phyloP scores from a whole-genome alignment of 1,140 invertebrate genomes.

The Brachionus asplanchnoidis region DNA sequence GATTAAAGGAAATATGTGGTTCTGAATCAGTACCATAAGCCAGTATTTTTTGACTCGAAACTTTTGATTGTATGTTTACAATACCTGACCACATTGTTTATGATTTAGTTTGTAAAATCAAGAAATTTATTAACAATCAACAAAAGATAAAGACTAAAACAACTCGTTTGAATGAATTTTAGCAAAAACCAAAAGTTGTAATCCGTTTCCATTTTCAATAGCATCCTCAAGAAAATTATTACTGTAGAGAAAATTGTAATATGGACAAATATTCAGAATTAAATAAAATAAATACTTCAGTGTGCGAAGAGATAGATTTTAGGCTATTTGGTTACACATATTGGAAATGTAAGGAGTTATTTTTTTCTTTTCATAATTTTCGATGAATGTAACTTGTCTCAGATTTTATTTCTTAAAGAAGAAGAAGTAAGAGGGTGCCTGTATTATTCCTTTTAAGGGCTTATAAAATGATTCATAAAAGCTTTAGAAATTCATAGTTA shows the following conservation, averaged over 20 bases:
- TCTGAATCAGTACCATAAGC: neutral
- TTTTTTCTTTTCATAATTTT: too few relatives aligned
- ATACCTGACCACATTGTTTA: neutral
- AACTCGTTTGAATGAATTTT: neutral
- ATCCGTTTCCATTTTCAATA: neutral
- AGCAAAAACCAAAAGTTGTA: neutral
- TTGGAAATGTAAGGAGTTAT: too few relatives aligned
- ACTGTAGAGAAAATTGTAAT: neutral
- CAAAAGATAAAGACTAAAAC: neutral
- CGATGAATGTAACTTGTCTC: too few relatives aligned
- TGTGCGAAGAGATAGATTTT: neutral
- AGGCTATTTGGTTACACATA: too few relatives aligned
- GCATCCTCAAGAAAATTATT: neutral
- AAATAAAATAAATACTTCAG: neutral
- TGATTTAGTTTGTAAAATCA: neutral
- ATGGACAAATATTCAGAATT: neutral
- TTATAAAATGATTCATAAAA: too few relatives aligned
- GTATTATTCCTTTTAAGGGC: too few relatives aligned
- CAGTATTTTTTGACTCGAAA: neutral
- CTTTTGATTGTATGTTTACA: neutral
- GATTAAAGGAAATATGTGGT: neutral
- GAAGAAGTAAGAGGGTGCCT: too few relatives aligned
- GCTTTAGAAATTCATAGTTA: too few relatives aligned
- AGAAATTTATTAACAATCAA: neutral
- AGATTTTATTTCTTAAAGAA: too few relatives aligned